Percentiles rank a stretch among this genome's conserved stretches.
Conservation (phyloP, 2,888 invertebrate genomes). For the Mongoloraphidia duomilia region DNA sequence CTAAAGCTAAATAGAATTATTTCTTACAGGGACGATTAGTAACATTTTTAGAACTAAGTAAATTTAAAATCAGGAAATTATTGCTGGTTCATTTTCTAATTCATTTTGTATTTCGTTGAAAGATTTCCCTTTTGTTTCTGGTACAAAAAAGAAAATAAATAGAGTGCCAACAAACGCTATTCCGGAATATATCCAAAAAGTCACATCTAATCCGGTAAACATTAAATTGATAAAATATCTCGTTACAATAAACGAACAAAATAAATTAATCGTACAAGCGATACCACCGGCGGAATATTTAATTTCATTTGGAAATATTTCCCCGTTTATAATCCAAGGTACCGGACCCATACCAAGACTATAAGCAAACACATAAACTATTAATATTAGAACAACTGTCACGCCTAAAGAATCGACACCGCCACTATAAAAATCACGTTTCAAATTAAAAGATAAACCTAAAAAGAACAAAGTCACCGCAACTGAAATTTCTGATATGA, state of each 20-base stretch:
- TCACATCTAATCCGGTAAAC: conserved; percentile 35
- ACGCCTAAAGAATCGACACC: conserved; percentile 26
- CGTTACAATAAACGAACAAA: conserved; percentile 58
- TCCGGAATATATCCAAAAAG: conserved; percentile 56
- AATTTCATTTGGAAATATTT: conserved; percentile 61
- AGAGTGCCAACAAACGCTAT: conserved; percentile 44
- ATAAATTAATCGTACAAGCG: conserved; percentile 62
- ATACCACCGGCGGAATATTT: conserved; percentile 59
- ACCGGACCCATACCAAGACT: conserved; percentile 69
- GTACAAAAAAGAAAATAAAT: conserved; percentile 51
- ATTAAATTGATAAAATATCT: conserved; percentile 40
- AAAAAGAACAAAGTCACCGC: conserved; percentile 47
- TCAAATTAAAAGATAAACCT: conserved; percentile 46
- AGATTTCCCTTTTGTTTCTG: conserved; percentile 23
- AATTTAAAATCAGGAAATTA: not conserved
- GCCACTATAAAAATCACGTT: conserved; percentile 2
- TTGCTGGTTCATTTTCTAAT: conserved; percentile 1
- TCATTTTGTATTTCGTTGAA: conserved; percentile 13
- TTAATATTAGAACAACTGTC: conserved; percentile 47
- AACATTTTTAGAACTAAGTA: no score
- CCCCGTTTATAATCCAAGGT: conserved; percentile 65
- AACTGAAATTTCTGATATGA: conserved; percentile 53
- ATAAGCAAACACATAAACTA: conserved; percentile 56
- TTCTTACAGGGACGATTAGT: no score
- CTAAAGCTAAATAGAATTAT: no score